Evolutionary conservation across 2,113 vertebrate genomes (phyloP).

Genomic region (Elephantulus edwardii): DNA sequence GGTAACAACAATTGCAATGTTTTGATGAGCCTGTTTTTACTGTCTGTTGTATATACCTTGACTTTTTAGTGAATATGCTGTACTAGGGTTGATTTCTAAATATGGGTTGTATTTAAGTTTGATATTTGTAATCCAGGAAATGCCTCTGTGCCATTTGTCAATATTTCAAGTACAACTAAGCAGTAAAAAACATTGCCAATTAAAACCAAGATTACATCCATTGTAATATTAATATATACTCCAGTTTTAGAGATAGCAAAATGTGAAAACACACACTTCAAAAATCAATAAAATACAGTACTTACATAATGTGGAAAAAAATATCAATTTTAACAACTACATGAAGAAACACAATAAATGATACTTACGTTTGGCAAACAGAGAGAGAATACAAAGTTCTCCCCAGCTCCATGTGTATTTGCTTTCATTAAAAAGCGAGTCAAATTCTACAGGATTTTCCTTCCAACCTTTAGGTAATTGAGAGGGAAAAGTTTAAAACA

Average conservation of each 20-base stretch:
- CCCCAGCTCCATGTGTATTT: conserved; percentile 97
- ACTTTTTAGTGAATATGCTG: no score
- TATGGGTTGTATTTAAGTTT: no score
- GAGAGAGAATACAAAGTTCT: conserved; percentile 95
- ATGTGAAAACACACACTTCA: background rate
- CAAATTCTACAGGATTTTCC: conserved; percentile 99
- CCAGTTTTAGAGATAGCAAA: background rate
- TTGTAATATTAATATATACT: background rate
- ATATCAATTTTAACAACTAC: background rate
- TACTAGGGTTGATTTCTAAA: no score
- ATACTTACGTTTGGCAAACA: conserved; percentile 98
- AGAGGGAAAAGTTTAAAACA: conserved; percentile 44
- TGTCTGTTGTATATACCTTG: no score
- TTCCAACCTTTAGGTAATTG: conserved; percentile 91
- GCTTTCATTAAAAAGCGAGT: conserved; percentile 98
- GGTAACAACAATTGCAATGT: no score
- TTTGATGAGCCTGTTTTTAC: no score
- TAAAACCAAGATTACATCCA: background rate
- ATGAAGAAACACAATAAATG: background rate
- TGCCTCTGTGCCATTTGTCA: no score
- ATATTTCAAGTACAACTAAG: conserved; percentile 20
- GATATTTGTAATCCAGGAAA: no score
- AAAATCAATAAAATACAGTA: background rate
- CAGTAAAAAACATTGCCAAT: background rate
- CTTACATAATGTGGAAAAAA: background rate